Evolutionary conservation across 1,140 invertebrate species (phyloP).

Genomic region (Pomacea maculata): DNA sequence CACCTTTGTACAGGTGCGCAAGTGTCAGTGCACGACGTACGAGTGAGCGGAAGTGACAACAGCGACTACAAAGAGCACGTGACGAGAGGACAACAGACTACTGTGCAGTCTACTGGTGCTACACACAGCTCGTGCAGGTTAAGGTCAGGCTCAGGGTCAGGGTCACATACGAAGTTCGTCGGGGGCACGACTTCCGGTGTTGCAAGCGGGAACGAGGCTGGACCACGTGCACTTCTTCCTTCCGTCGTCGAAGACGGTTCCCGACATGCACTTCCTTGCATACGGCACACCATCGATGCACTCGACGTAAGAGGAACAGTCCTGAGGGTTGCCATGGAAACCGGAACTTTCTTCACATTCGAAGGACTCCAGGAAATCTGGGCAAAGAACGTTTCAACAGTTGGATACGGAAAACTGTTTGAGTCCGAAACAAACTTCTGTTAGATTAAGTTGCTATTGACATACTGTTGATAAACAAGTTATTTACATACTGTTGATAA

Average conservation of each 20-base stretch:
- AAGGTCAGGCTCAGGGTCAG: too few species aligned
- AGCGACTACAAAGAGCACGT: not conserved
- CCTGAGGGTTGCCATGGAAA: slow-evolving; percentile 18
- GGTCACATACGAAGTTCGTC: slow-evolving; percentile 1
- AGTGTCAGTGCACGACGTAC: not conserved
- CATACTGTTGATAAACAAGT: too few species aligned
- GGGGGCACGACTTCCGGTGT: not conserved
- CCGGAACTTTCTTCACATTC: slow-evolving; percentile 23
- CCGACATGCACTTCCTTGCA: slow-evolving; percentile 27
- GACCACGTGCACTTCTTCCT: slow-evolving; percentile 34
- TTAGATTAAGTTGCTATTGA: too few species aligned
- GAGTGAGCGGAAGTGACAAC: not conserved
- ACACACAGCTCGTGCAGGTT: too few species aligned
- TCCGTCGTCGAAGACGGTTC: slow-evolving; percentile 29
- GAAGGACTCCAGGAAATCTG: slow-evolving; percentile 3
- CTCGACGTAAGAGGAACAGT: slow-evolving; percentile 32
- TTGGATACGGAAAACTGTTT: too few species aligned
- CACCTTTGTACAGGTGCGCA: too few species aligned
- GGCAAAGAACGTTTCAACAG: not conserved
- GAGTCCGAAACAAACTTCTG: too few species aligned
- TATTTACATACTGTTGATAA: too few species aligned
- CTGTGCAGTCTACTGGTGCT: too few species aligned
- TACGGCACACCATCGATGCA: slow-evolving; percentile 26
- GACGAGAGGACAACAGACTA: too few species aligned
- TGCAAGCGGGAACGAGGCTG: slow-evolving; percentile 24